These are phyloP conservation scores for Drosophila borborema DNA, from an alignment of 2,888 invertebrate species.

Conservation along the genomic window DNA sequence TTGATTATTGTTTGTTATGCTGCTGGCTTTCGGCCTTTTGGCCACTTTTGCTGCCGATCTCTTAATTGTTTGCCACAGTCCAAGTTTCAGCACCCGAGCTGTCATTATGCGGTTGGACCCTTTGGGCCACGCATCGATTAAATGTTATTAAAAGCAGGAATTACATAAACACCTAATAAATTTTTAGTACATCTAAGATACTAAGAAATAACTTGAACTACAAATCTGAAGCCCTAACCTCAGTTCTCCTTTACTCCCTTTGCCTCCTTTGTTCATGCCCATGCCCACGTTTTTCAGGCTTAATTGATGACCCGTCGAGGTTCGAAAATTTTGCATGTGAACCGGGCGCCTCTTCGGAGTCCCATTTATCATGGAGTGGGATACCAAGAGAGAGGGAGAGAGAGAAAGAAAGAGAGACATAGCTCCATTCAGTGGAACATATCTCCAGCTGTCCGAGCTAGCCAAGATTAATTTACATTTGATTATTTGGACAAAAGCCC, in stretches of 20 bases:
- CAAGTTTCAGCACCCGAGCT: conserved; percentile 18
- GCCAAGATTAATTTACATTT: conserved; percentile 65
- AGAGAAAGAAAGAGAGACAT: not conserved
- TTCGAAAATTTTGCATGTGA: conserved; percentile 59
- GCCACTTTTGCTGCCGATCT: conserved; percentile 36
- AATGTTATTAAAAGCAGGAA: conserved; percentile 66
- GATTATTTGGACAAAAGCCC: conserved; percentile 61
- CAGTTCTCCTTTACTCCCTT: not conserved
- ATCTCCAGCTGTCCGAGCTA: conserved; percentile 41
- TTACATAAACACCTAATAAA: conserved; percentile 73
- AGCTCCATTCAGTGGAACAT: conserved; percentile 5
- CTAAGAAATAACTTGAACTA: conserved; percentile 28
- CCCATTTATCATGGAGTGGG: conserved; percentile 66
- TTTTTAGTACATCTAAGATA: conserved; percentile 54
- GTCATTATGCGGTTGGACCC: conserved; percentile 47
- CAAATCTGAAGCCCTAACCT: conserved; percentile 1
- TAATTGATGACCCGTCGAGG: conserved; percentile 71
- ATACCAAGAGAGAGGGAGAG: not conserved
- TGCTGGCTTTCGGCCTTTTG: conserved; percentile 6
- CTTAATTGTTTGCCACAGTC: conserved; percentile 59
- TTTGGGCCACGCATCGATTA: conserved; percentile 67
- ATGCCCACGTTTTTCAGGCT: conserved; percentile 50
- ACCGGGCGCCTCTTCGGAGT: conserved; percentile 53
- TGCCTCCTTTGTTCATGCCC: not conserved
- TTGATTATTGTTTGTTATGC: not conserved